phyloP scores from a whole-genome alignment of 2,888 invertebrate genomes.

The Nysson spinosus region DNA sequence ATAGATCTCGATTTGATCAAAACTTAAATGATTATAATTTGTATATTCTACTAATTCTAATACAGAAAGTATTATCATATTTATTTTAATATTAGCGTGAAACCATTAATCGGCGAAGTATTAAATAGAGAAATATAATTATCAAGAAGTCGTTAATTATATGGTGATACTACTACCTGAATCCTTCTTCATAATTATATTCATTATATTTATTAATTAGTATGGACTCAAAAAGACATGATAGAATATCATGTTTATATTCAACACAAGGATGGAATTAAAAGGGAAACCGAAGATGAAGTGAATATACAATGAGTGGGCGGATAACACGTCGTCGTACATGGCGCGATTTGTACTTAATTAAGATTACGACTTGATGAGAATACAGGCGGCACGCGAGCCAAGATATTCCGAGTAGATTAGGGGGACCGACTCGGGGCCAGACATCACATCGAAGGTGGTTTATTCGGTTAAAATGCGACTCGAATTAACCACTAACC shows the following conservation, averaged over 20 bases:
- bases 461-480: constrained; percentile 6
- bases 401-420: constrained; percentile 46
- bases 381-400: constrained; percentile 52
- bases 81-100: no score
- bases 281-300: constrained; percentile 10
- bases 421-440: constrained; percentile 26
- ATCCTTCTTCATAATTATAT: no score
- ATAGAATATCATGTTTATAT: not conserved
- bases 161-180: no score
- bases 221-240: no score
- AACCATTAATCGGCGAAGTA: no score
- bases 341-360: constrained; percentile 56
- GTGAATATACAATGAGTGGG: constrained; percentile 16
- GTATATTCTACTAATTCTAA: no score
- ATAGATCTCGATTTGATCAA: no score
- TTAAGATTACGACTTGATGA: constrained; percentile 66
- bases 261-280: not conserved
- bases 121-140: no score
- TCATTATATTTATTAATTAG: no score
- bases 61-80: no score
- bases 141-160: no score
- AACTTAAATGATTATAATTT: no score
- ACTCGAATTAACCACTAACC: constrained; percentile 24
- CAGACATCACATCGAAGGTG: constrained; percentile 11
- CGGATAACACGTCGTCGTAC: constrained; percentile 36